These are phyloP conservation scores for Branchinecta lindahli DNA, from an alignment of 1,140 invertebrate species.

Conservation along the genomic window DNA sequence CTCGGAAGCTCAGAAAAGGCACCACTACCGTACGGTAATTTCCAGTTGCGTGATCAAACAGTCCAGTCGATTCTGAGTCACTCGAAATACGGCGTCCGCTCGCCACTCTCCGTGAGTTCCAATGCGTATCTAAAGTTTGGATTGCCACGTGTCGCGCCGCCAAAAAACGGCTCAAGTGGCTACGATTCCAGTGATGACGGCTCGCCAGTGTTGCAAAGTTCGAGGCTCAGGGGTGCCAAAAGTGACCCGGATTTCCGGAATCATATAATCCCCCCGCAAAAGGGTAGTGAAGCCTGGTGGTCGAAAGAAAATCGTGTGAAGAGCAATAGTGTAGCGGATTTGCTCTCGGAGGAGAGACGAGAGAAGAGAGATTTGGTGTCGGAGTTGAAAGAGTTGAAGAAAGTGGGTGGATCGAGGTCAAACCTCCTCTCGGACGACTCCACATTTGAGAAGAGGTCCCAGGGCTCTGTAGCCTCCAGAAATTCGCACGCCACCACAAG, in stretches of 20 bases:
- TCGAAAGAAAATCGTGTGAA: constrained; percentile 16
- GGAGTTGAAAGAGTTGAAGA: constrained; percentile 11
- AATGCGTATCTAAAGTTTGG: constrained; percentile 87
- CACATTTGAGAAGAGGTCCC: neutral
- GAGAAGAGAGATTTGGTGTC: neutral
- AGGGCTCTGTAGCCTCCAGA: neutral
- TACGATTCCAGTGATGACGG: constrained; percentile 63
- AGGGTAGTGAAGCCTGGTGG: constrained; percentile 19
- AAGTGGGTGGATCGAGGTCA: neutral
- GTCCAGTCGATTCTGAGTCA: constrained; percentile 86
- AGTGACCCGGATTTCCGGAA: constrained; percentile 62
- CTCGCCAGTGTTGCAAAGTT: constrained; percentile 16
- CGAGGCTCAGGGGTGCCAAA: constrained; percentile 32
- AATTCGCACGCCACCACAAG: constrained; percentile 7
- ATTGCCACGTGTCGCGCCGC: constrained; percentile 71
- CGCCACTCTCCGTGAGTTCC: constrained; percentile 47
- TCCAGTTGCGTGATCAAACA: constrained; percentile 76
- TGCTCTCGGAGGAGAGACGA: constrained; percentile 39
- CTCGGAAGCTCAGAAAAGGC: constrained; percentile 76
- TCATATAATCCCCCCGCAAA: constrained; percentile 32
- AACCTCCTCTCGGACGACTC: neutral
- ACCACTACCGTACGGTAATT: constrained; percentile 78
- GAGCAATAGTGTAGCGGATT: constrained; percentile 50
- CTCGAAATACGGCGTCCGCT: constrained; percentile 47
- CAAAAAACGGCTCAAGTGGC: constrained; percentile 58